Percentiles rank a stretch among this genome's conserved stretches.
These are phyloP conservation scores for Amphiprion percula DNA, from an alignment of 2,113 vertebrate genomes.

Conservation along the genomic window DNA sequence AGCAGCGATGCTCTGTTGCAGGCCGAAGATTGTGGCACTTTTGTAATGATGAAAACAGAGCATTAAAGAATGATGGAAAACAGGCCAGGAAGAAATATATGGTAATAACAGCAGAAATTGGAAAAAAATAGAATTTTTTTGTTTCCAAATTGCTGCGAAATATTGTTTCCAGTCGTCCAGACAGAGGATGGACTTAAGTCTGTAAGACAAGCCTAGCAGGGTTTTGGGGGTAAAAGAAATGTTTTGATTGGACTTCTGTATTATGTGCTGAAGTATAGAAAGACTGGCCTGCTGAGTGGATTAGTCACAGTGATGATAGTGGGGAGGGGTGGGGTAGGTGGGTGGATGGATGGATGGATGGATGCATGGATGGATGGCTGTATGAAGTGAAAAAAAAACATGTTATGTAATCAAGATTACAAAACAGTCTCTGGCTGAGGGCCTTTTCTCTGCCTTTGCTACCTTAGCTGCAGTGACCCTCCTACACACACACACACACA, in stretches of 20 bases:
- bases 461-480: constrained; percentile 43
- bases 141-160: background rate
- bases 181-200: background rate
- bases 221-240: constrained; percentile 16
- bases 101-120: background rate
- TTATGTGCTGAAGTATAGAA: constrained; percentile 30
- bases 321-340: constrained; percentile 5
- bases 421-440: constrained; percentile 68
- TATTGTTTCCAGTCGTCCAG: constrained; percentile 14
- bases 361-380: constrained; percentile 45
- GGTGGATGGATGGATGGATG: constrained; percentile 6
- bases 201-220: background rate
- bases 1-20: constrained; percentile 42
- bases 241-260: constrained; percentile 31
- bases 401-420: constrained; percentile 83
- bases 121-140: background rate
- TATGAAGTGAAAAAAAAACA: constrained; percentile 37
- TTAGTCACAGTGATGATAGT: constrained; percentile 70
- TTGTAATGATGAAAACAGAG: constrained; percentile 6
- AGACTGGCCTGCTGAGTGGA: constrained; percentile 41
- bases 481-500: constrained; percentile 6
- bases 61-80: constrained; percentile 23
- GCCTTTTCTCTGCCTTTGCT: constrained; percentile 60
- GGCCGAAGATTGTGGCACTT: constrained; percentile 31
- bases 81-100: background rate